Evolutionary conservation across 2,797 vertebrate genomes (phyloP), one percentile per base, ranked within the genome.

Genomic region (Gephyroberyx darwinii): DNA sequence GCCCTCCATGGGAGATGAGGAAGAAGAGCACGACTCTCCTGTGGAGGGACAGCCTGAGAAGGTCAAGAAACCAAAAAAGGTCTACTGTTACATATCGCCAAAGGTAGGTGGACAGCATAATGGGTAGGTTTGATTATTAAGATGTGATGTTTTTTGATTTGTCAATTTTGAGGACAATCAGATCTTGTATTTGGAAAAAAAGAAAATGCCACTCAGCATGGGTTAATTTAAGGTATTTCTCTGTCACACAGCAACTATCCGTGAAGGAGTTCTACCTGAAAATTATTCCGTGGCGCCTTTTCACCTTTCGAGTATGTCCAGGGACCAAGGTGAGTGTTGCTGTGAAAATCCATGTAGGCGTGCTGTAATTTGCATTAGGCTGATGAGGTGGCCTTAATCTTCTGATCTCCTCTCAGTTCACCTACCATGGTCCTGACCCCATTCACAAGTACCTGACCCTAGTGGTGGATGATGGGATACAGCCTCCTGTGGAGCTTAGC

Each of bases 251-350:
- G 98, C 98, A 99, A 98, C 95, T 99, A 79, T 98, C 97, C 16
- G 96, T 99, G 81, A 99, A 99, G 91, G 98, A 99, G 82, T 99
- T 98, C 92, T 99, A 99, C 89, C 93, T 99, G 95, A 98, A 98
- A 93, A 98, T 99, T 84, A 98, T 99, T 92, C 98, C 98, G 0
- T 99, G 98, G 98, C 96, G 97, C 77, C 97, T 99, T 92, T 99
- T 96, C 80, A 99, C 98, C 75, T 99, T 98, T 87, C 94, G 98
- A 87, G 98, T 99, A 0, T 99, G 98, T 88, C 98, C 98, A 61
- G 98, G 98, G 89, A 99, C 98, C 10, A 99, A 99, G 94, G 98
- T 99, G 85, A 77, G 90, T 85, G 75, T 33, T 41, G 47, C 20
- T 10, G 26, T 39, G 1, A 37, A 37, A 66, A 58, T 8, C 20